A percentile compares a stretch with the other conserved stretches of the same genome.
Conservation (phyloP, 2,888 invertebrate species). For the Diabrotica balteata region DNA sequence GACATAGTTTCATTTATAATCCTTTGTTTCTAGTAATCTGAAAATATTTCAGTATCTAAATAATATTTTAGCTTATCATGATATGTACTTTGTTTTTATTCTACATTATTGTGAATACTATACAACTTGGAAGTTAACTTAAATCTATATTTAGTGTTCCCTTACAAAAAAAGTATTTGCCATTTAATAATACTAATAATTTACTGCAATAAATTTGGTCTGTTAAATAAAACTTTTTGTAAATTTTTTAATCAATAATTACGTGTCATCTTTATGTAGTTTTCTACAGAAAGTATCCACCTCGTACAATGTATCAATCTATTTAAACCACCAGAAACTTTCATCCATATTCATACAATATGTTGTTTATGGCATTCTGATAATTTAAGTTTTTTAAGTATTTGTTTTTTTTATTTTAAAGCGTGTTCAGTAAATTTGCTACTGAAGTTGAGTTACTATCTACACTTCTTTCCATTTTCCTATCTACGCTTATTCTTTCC, state of each 20-base stretch:
- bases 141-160: neutral
- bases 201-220: neutral
- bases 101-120: constrained; percentile 8
- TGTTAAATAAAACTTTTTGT: neutral
- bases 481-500: no score
- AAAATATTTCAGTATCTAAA: constrained; percentile 8
- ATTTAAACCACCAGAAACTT: no score
- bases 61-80: constrained; percentile 11
- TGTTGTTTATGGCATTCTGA: no score
- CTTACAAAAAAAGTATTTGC: neutral
- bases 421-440: no score
- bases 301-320: no score
- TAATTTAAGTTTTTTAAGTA: no score
- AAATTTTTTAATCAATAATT: neutral
- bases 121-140: constrained; percentile 17
- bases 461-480: no score
- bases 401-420: no score
- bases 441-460: no score
- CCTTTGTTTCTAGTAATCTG: constrained; percentile 7
- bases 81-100: constrained; percentile 24
- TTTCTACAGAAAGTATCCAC: no score
- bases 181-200: neutral
- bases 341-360: no score
- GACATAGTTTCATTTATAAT: neutral
- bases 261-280: neutral